A percentile compares a stretch with the other conserved stretches of the same genome.
Conservation (phyloP, 2,888 invertebrate species). For the Chaitophorus viminalis region DNA sequence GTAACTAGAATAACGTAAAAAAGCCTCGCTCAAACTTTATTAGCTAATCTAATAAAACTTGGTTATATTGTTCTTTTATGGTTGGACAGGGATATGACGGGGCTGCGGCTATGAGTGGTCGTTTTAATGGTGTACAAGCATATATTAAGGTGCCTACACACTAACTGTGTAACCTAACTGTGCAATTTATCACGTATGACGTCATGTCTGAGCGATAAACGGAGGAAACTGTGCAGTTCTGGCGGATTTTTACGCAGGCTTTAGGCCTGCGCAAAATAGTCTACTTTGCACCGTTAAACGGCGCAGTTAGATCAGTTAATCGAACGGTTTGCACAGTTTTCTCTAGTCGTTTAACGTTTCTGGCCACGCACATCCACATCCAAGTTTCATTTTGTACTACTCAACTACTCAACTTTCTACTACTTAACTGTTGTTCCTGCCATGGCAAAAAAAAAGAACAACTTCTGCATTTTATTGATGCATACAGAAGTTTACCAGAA, state of each 20-base stretch:
- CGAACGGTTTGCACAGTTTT: not conserved
- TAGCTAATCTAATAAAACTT: constrained; percentile 32
- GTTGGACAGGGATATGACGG: no score
- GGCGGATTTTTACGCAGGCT: not conserved
- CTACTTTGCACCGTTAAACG: not conserved
- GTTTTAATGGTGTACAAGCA: no score
- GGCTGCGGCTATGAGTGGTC: no score
- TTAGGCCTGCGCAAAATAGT: not conserved
- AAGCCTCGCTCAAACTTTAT: constrained; percentile 33
- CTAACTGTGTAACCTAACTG: no score
- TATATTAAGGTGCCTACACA: no score
- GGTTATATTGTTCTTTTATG: not conserved
- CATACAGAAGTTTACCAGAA: not conserved
- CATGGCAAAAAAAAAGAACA: not conserved
- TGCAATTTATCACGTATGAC: no score
- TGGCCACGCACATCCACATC: no score
- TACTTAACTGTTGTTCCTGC: no score
- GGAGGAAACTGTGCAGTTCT: not conserved
- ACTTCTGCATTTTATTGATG: not conserved
- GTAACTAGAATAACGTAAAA: constrained; percentile 64
- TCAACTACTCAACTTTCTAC: no score
- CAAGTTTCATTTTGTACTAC: no score
- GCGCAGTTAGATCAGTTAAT: constrained; percentile 12
- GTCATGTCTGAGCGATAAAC: no score
- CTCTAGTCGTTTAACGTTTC: not conserved